Percentiles rank a stretch among this genome's conserved stretches.
Evolutionary conservation across 2,888 invertebrate genomes (phyloP).

Genomic region (Norana najaformis): DNA sequence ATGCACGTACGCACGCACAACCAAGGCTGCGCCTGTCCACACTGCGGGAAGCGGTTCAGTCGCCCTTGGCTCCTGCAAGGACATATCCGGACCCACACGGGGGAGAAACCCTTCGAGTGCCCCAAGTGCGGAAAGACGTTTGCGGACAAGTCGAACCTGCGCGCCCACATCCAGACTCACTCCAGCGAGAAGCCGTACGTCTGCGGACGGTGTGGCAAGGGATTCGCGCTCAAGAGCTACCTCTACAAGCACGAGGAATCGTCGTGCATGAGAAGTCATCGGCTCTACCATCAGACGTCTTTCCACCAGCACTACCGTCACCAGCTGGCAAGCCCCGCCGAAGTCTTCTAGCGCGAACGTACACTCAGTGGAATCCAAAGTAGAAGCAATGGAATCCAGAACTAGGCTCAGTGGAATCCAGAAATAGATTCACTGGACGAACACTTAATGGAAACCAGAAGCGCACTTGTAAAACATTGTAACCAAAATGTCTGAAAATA

Average conservation of each 20-base stretch:
- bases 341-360: not conserved
- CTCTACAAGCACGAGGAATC: conserved; percentile 88
- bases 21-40: conserved; percentile 82
- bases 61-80: conserved; percentile 85
- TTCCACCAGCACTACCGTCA: not conserved
- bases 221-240: conserved; percentile 86
- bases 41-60: conserved; percentile 85
- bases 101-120: conserved; percentile 80
- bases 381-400: not conserved
- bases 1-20: conserved; percentile 70
- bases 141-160: conserved; percentile 85
- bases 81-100: conserved; percentile 86
- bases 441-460: not conserved
- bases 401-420: not conserved
- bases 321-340: not conserved
- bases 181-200: conserved; percentile 83
- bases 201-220: conserved; percentile 82
- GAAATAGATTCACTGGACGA: too few species aligned
- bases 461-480: not conserved
- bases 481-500: not conserved
- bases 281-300: conserved; percentile 26
- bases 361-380: not conserved
- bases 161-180: conserved; percentile 87
- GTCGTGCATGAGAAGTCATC: conserved; percentile 68
- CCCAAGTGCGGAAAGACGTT: conserved; percentile 84